Percentiles rank a stretch among this genome's conserved stretches.
phyloP scores from a whole-genome alignment of 2,113 vertebrate species.

The Oryzias celebensis region DNA sequence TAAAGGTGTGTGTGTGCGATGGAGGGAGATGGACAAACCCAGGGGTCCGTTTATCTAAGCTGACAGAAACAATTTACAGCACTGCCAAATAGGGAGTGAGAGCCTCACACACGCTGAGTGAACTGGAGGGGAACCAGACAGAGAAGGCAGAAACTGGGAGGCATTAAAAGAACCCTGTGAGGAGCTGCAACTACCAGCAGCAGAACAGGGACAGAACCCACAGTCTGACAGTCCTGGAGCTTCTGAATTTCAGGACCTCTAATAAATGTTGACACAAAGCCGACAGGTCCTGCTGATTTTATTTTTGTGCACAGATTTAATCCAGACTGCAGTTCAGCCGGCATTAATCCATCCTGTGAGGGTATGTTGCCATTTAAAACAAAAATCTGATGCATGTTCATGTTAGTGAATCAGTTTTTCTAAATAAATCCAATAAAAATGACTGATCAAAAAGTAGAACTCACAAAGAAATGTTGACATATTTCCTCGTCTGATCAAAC shows the following conservation, averaged over 20 bases:
- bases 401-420: too few relatives aligned
- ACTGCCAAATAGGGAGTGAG: conserved; percentile 60
- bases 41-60: conserved; percentile 71
- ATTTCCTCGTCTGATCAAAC: too few relatives aligned
- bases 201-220: conserved; percentile 7
- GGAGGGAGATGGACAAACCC: conserved; percentile 61
- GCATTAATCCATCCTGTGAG: too few relatives aligned
- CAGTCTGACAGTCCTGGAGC: background rate
- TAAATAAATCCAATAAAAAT: too few relatives aligned
- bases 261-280: too few relatives aligned
- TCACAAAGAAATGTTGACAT: too few relatives aligned
- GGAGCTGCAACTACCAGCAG: conserved; percentile 26
- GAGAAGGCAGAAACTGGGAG: conserved; percentile 36
- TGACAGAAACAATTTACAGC: conserved; percentile 78
- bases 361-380: too few relatives aligned
- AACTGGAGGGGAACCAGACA: conserved; percentile 55
- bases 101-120: conserved; percentile 45
- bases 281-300: too few relatives aligned
- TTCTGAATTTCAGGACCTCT: background rate
- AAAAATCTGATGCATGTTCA: too few relatives aligned
- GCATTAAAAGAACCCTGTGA: conserved; percentile 16
- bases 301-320: too few relatives aligned
- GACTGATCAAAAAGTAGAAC: too few relatives aligned
- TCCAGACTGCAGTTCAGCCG: too few relatives aligned
- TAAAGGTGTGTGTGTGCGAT: conserved; percentile 22